These are phyloP conservation scores for Colostygia pectinataria DNA, from an alignment of 2,888 invertebrate genomes.

Conservation along the genomic window DNA sequence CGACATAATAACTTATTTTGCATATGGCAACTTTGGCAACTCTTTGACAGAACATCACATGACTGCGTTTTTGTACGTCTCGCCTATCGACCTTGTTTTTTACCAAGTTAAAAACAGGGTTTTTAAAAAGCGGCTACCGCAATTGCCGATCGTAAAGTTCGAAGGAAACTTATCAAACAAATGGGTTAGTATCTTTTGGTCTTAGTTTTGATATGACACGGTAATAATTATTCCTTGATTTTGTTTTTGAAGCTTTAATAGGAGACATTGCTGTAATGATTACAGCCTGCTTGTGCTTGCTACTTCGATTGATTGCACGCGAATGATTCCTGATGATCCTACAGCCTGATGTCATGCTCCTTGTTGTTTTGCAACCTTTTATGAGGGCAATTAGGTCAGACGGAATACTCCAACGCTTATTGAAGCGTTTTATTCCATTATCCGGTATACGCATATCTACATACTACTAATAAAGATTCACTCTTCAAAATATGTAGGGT, in stretches of 20 bases:
- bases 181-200: too few relatives aligned
- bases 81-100: constrained; percentile 15
- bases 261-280: neutral
- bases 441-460: neutral
- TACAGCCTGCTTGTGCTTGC: neutral
- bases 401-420: constrained; percentile 9
- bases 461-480: too few relatives aligned
- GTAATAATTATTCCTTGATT: too few relatives aligned
- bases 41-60: constrained; percentile 42
- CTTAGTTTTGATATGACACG: too few relatives aligned
- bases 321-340: constrained; percentile 15
- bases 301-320: constrained; percentile 23
- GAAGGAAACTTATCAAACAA: too few relatives aligned
- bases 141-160: neutral
- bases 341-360: constrained; percentile 18
- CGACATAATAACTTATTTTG: neutral
- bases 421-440: constrained; percentile 10
- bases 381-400: constrained; percentile 26
- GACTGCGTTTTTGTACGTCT: constrained; percentile 30
- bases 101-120: neutral
- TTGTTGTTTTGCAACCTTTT: constrained; percentile 11
- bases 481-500: too few relatives aligned
- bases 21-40: constrained; percentile 14
- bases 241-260: too few relatives aligned
- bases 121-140: neutral